Conservation (phyloP, 2,797 vertebrate genomes). For the Distichodus sexfasciatus region DNA sequence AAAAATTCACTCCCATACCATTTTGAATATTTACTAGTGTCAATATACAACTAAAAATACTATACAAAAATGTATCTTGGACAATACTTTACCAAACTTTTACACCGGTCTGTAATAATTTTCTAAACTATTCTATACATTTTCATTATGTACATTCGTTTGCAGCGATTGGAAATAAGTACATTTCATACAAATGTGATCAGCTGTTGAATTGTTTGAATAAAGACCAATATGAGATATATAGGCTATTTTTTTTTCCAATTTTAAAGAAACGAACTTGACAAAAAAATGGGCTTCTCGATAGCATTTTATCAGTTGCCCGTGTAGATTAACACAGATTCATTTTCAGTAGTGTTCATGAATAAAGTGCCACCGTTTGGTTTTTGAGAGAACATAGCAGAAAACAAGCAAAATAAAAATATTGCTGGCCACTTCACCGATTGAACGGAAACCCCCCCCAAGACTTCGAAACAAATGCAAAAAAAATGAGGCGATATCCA, state of each 20-base stretch:
- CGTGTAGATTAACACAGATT: constrained; percentile 40
- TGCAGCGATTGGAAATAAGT: constrained; percentile 63
- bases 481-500: constrained; percentile 29
- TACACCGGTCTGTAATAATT: constrained; percentile 81
- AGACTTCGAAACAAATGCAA: constrained; percentile 38
- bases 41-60: constrained; percentile 99
- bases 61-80: constrained; percentile 97
- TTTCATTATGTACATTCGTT: constrained; percentile 82
- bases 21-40: constrained; percentile 98
- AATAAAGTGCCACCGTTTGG: constrained; percentile 85
- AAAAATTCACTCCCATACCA: constrained; percentile 92
- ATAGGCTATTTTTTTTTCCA: constrained; percentile 50
- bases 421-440: constrained; percentile 53
- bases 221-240: constrained; percentile 59
- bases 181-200: constrained; percentile 60
- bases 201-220: constrained; percentile 54
- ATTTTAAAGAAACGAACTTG: constrained; percentile 53
- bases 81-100: constrained; percentile 87
- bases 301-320: constrained; percentile 61
- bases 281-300: constrained; percentile 28
- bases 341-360: constrained; percentile 61
- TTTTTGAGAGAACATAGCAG: constrained; percentile 64
- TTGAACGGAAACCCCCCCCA: no score
- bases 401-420: constrained; percentile 57
- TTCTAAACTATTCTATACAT: constrained; percentile 85